Evolutionary conservation across 2,888 invertebrate species (phyloP), one percentile per base, ranked within the genome.

Genomic region (Drosophila meridiana): DNA sequence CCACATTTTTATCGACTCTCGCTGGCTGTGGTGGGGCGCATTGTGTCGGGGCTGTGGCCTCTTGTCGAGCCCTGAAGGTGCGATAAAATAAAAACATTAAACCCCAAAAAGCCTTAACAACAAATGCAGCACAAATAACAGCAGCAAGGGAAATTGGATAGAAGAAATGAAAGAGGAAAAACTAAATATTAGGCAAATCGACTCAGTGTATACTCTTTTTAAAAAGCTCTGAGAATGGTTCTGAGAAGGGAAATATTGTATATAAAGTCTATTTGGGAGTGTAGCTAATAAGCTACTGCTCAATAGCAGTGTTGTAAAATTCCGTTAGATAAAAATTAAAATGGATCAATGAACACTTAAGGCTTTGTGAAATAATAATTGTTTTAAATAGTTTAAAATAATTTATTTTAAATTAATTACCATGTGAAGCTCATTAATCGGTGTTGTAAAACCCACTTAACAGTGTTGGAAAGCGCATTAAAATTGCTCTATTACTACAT

Each of bases 11-110:
- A 73, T 73, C 73, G 87, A 34, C 20, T 20, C 52, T 26, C 50
- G 13, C 48, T 50, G 20, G n/a, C 32, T 32, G 50, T 6, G 32
- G 70, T 58, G 38, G 38, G 60, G 28, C 28, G 53, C 0, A 1
- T 7, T 6, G 30, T 6, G 48, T 8, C 14, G 2, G 14, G 14
- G 30, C 7, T n/a, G 30, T 61, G 52, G 65, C 53, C 63, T 28
- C 50, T 8, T 48, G 60, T 60, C 68, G 61, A 50, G 73, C 76
- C 69, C 70, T 67, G 47, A 87, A 84, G 80, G 82, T 84, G 84
- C 87, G 80, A 87, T 85, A 85, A 82, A 83, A 69, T 68, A 73
- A 55, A 69, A 70, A 52, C 61, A 72, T 61, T 43, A 65, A 38
- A 45, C 43, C 38, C 20, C 26, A 56, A 38, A 34, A 34, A 50